Base-by-base conservation (phyloP, 2,113 vertebrate species). In the Bubo scandiacus region DNA sequence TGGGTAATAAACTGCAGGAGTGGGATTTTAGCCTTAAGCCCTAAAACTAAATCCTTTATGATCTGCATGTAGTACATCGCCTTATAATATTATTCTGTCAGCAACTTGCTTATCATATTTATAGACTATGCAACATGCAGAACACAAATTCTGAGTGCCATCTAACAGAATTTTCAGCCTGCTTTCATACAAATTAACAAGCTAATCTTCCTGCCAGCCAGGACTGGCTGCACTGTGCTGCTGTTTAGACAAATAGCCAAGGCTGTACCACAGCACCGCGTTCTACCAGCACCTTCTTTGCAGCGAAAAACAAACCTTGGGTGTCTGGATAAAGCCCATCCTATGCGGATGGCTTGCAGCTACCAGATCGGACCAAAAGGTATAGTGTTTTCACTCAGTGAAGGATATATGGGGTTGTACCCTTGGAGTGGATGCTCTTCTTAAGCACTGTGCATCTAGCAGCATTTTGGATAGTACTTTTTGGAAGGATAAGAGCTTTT, bases 1-100 rank as follows among this genome's bases (percentile, higher is more conserved):
- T 92, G 81, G 52, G 87, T 96, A 96, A 97, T 95, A 95, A 98
- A 97, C 81, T 94, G 65, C 91, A 97, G 96, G 97, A 97, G 94
- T 95, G 82, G 81, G 95, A 98, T 98, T 98, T 98, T 97, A 97
- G 96, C 88, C 96, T 96, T 97, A 97, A 96, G 88, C 93, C 93
- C 82, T 95, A 97, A 97, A 96, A 96, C 92, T 95, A 97, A 98
- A 97, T 97, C 97, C 96, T 97, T 96, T 96, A 97, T 96, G 96
- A 97, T 96, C 96, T 97, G 83, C 95, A 97, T 97, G 96, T 97
- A 97, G 91, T 96, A 95, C 94, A 97, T 97, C 38, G 93, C 92
- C 94, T 98, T 97, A 95, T 95, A 95, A 93, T 97, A 94, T 97
- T 96, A 97, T 97, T 97, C 95, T 97, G 96, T 97, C 96, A 97